Percentiles rank a stretch among this genome's conserved stretches.
phyloP scores from a whole-genome alignment of 2,888 invertebrate species.

The Chesias legatella region DNA sequence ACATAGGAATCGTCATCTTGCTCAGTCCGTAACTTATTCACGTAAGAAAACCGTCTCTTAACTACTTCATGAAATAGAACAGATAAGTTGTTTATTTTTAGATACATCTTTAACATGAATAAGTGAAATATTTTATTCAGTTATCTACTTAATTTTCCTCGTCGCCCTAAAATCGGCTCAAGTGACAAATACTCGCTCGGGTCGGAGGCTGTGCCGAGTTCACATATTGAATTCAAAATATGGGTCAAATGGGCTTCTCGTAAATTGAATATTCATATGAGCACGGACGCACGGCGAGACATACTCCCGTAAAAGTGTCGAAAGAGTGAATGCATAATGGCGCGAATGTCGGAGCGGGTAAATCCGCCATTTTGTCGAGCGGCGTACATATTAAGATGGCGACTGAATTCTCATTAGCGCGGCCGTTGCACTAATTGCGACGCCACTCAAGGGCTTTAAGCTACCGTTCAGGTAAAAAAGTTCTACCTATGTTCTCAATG shows the following conservation, averaged over 20 bases:
- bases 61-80: too few species aligned
- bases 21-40: too few species aligned
- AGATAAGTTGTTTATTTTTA: too few species aligned
- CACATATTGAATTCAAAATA: conserved; percentile 1
- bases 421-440: conserved; percentile 47
- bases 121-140: too few species aligned
- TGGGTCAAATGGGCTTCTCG: conserved; percentile 11
- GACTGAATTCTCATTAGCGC: conserved; percentile 46
- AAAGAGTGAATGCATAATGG: conserved; percentile 31
- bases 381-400: conserved; percentile 45
- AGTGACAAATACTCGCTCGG: too few species aligned
- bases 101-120: too few species aligned
- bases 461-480: conserved; percentile 10
- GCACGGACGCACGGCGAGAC: conserved; percentile 15
- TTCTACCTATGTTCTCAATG: too few species aligned
- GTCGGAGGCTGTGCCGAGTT: background rate
- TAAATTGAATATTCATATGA: conserved; percentile 35
- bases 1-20: too few species aligned
- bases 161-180: too few species aligned
- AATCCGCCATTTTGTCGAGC: conserved; percentile 44
- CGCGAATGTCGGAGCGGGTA: conserved; percentile 13
- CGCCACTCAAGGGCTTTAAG: conserved; percentile 29
- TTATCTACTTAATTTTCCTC: too few species aligned
- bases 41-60: too few species aligned
- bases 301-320: conserved; percentile 24